Evolutionary conservation across 2,888 invertebrate genomes (phyloP), one percentile per base, ranked within the genome.

Genomic region (Synanthedon tipuliformis): DNA sequence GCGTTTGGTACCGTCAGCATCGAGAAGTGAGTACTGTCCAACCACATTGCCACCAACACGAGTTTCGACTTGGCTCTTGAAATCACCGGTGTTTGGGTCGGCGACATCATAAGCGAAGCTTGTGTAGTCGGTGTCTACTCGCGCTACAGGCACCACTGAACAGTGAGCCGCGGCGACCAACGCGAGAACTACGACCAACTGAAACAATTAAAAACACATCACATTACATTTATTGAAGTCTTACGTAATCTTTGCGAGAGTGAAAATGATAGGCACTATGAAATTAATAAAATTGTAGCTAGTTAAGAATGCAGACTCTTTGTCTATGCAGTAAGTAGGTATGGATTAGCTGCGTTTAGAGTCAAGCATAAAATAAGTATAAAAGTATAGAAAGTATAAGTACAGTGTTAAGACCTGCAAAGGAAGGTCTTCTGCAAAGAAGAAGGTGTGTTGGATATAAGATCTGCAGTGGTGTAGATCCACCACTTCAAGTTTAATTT

Each of bases 91-190:
- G 71, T 83, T 69, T 61, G 86, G 83, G 68, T 90, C 90, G 40
- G 89, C 88, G 40, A 90, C 88, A 59, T 89, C 88, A 71, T 90
- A 90, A 1, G 88, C 79, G 71, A 87, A 90, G 72, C 87, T 86
- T 59, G 89, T 72, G 71, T 79, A 84, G 73, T 84, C 85, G 61
- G 72, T 64, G 70, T 88, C 89, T 71, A 84, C 88, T 70, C 80
- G 84, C 66, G 82, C 88, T 61, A 89, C 79, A 63, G 88, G 89
- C 69, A 85, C 82, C 61, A 88, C 89, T 55, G 82, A 82, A 68
- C 77, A 67, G 58, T 80, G 82, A 59, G 77, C 79, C 60, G 69
- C 71, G 61, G 78, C 80, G 62, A 75, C 76, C 59, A 81, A 61
- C 71, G 89, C 77, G 65, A 69, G 68, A 66, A 86, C 72, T 63